phyloP scores from a whole-genome alignment of 2,113 vertebrate species.

The Platysternon megacephalum region DNA sequence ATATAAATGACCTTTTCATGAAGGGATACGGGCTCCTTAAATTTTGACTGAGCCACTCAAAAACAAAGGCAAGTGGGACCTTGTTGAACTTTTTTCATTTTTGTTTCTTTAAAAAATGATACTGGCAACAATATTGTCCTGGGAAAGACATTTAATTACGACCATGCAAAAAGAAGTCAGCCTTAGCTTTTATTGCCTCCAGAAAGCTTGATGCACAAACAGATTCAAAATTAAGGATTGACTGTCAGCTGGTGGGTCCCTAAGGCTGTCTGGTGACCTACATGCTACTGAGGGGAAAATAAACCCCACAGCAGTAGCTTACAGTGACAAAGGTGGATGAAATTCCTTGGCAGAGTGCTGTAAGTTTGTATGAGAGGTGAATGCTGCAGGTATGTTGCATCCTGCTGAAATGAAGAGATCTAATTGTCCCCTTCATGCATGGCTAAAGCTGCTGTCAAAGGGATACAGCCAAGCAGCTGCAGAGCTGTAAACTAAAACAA shows the following conservation, averaged over 20 bases:
- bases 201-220: constrained; percentile 19
- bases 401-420: neutral
- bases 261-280: constrained; percentile 52
- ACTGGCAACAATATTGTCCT: neutral
- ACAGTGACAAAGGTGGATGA: neutral
- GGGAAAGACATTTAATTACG: constrained; percentile 33
- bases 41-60: constrained; percentile 44
- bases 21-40: neutral
- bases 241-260: constrained; percentile 53
- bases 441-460: neutral
- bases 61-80: constrained; percentile 16
- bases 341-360: neutral
- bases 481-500: neutral
- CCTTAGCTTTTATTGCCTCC: constrained; percentile 30
- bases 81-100: neutral
- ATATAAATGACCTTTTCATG: constrained; percentile 17
- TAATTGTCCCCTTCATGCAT: neutral
- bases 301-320: neutral
- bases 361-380: neutral
- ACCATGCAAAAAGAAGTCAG: constrained; percentile 14
- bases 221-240: neutral
- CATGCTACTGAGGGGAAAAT: neutral
- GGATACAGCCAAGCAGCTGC: neutral
- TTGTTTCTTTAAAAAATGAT: neutral
- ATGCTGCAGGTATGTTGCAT: neutral